Evolutionary conservation across 2,888 invertebrate species (phyloP), one percentile per base, ranked within the genome.

Genomic region (Oxystoma pomonae): DNA sequence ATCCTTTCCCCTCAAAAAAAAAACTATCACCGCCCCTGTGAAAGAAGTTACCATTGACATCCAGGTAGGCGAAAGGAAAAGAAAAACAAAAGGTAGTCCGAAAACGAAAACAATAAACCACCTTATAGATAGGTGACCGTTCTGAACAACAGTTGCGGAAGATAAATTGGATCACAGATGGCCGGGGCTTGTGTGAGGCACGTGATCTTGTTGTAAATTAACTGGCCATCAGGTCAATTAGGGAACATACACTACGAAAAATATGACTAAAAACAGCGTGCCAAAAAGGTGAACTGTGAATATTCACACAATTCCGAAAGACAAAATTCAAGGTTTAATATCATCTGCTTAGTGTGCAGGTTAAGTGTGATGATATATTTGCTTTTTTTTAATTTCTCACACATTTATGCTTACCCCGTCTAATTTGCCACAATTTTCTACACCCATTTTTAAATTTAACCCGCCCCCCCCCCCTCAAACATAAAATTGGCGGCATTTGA

Each of bases 91-190:
- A 35, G 35, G 35, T 35, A 35, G 35, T 35, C 35, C 35, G 35
- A 35, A 35, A 35, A 35, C 35, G 35, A 35, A 35, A 35, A 35
- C 35, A 35, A 35, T 35, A 35, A 35, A 35, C 35, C 12, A 35
- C 35, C 35, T 35, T 35, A 35, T 35, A 53, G 3, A 53, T 16
- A 53, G 55, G 18, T 53, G 55, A 16, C 55, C 55, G 12, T 35
- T 35, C 12, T 35, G 12, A 35, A 35, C 72, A 73, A 74, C 75
- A 73, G 75, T 71, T 72, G 75, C 35, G 68, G 65, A 65, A 65
- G 68, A 68, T 67, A 74, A 75, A 76, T 76, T 74, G 72, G 74
- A 75, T 73, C 74, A 71, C 76, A 76, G 76, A 76, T 76, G 76
- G 75, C 60, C 35, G 35, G 35, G 35, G 35, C 35, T 35, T 35